These are phyloP conservation scores for Hypomecis punctinalis DNA, from an alignment of 2,888 invertebrate species.

Conservation along the genomic window DNA sequence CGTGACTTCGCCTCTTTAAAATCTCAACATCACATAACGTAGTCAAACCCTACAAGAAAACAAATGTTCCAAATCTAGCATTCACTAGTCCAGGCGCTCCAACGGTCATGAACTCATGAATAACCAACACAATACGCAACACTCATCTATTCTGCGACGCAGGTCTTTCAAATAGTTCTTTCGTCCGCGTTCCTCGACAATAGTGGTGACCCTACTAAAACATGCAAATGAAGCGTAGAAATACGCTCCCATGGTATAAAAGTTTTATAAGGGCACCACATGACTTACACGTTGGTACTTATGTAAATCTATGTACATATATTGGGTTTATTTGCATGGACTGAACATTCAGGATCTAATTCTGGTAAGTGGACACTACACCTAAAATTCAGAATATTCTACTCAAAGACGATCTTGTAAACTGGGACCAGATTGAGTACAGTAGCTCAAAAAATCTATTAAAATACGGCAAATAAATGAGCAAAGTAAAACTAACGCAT, in stretches of 20 bases:
- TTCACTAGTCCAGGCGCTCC: slow-evolving; percentile 9
- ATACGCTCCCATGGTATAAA: slow-evolving; percentile 51
- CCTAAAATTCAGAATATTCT: background rate
- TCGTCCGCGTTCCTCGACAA: slow-evolving; percentile 47
- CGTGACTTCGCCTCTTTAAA: no score
- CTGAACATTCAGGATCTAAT: slow-evolving; percentile 1
- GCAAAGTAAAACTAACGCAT: no score
- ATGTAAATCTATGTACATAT: slow-evolving; percentile 3
- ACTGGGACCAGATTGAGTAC: no score
- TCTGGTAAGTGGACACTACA: background rate
- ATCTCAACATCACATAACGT: no score
- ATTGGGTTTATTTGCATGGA: slow-evolving; percentile 9
- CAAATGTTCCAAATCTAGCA: slow-evolving; percentile 8
- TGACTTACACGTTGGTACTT: background rate
- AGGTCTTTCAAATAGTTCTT: slow-evolving; percentile 33
- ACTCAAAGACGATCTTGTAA: background rate
- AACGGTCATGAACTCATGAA: slow-evolving; percentile 33
- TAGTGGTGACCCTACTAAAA: slow-evolving; percentile 55
- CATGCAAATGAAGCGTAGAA: slow-evolving; percentile 56
- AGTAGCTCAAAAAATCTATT: no score
- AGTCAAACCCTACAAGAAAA: background rate
- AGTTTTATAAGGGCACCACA: slow-evolving; percentile 48
- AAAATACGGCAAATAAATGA: no score
- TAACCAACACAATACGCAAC: slow-evolving; percentile 17
- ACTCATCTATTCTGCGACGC: slow-evolving; percentile 6